These are phyloP conservation scores for Cacoxenus indagator DNA, from an alignment of 2,888 invertebrate genomes.

Conservation along the genomic window DNA sequence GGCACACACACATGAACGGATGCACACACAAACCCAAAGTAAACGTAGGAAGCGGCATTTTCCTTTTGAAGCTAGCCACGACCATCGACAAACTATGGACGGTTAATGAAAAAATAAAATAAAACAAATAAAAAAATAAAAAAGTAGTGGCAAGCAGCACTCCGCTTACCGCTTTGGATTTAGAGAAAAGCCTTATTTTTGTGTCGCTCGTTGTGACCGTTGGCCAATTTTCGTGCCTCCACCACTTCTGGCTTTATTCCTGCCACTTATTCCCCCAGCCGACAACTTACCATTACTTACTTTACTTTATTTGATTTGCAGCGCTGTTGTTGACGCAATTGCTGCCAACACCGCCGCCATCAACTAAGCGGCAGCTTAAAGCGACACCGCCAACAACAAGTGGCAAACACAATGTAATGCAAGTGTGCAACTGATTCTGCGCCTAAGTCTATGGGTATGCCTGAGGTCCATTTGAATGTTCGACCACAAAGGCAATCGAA, in stretches of 20 bases:
- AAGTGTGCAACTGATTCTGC: too few species aligned
- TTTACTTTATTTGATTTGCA: too few species aligned
- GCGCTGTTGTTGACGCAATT: too few species aligned
- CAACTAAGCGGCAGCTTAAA: too few species aligned
- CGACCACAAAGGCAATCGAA: too few species aligned
- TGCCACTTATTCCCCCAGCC: slow-evolving; percentile 10
- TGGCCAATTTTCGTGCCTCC: slow-evolving; percentile 62
- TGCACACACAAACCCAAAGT: background rate
- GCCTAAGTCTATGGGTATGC: too few species aligned
- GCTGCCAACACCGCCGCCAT: too few species aligned
- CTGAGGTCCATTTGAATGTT: too few species aligned
- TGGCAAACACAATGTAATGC: too few species aligned
- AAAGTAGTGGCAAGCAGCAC: slow-evolving; percentile 7
- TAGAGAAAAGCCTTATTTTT: background rate
- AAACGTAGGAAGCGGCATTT: slow-evolving; percentile 40
- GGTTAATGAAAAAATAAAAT: background rate
- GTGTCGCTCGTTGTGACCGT: slow-evolving; percentile 46
- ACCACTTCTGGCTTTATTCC: slow-evolving; percentile 24
- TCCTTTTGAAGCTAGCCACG: slow-evolving; percentile 47
- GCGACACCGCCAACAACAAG: too few species aligned
- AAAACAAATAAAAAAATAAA: too few species aligned
- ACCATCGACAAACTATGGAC: slow-evolving; percentile 15
- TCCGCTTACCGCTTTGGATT: background rate
- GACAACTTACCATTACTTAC: too few species aligned
- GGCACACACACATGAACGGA: slow-evolving; percentile 37